Evolutionary conservation across 2,113 vertebrate species (phyloP).

Genomic region (Sterrhoptilus dennistouni): DNA sequence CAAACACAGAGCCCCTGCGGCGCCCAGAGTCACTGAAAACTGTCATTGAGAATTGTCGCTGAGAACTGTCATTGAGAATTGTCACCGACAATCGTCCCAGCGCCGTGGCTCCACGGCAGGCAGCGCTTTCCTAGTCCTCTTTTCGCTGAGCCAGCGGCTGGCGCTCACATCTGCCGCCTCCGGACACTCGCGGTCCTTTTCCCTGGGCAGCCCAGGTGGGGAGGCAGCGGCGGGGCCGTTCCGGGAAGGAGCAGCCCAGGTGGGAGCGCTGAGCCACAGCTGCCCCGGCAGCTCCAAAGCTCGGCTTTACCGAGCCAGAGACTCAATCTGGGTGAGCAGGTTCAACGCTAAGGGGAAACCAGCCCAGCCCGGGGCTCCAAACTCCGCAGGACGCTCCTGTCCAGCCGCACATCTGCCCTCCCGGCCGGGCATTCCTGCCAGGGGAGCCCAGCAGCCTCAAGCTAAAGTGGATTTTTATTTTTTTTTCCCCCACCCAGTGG

Average conservation of each 20-base stretch:
- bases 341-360: neutral
- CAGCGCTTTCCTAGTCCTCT: neutral
- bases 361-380: neutral
- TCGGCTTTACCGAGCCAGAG: neutral
- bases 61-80: neutral
- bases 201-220: neutral
- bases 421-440: neutral
- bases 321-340: neutral
- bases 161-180: neutral
- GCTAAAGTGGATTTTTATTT: neutral
- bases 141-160: neutral
- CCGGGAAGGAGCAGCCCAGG: neutral
- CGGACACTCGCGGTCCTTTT: neutral
- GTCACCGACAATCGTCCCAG: neutral
- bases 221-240: neutral
- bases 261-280: neutral
- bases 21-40: neutral
- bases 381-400: rapidly evolving
- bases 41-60: neutral
- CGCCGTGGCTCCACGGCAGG: neutral
- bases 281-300: neutral
- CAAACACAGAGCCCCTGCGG: neutral
- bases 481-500: too few species aligned
- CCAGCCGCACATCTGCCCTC: neutral
- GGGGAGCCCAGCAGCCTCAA: rapidly evolving